Evolutionary conservation across 2,888 invertebrate species (phyloP).

Genomic region (Cheilosia soror): DNA sequence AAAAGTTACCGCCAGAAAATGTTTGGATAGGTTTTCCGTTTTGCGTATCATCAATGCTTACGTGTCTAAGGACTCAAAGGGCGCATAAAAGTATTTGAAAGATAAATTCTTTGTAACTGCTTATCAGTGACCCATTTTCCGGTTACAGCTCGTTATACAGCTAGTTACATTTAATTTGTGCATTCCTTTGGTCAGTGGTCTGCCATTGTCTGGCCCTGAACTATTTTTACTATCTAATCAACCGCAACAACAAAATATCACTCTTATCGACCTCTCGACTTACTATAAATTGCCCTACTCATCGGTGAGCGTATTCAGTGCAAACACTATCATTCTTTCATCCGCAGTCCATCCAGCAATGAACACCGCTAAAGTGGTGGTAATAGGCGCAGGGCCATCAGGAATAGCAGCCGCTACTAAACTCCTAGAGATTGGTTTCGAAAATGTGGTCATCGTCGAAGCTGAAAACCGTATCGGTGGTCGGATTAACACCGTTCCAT

Average conservation of each 20-base stretch:
- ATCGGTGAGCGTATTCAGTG: background rate
- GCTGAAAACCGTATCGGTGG: conserved; percentile 88
- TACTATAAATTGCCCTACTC: background rate
- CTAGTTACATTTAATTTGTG: background rate
- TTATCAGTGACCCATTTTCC: background rate
- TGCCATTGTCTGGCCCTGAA: background rate
- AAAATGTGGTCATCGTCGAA: conserved; percentile 86
- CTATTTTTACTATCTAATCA: background rate
- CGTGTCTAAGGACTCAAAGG: background rate
- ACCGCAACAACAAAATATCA: background rate
- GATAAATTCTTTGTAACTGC: too few species aligned
- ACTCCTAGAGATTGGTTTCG: conserved; percentile 83
- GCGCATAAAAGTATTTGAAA: background rate
- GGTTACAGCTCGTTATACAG: background rate
- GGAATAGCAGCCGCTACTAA: conserved; percentile 83
- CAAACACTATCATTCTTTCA: background rate
- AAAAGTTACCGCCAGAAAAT: too few species aligned
- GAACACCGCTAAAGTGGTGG: conserved; percentile 80
- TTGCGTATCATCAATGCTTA: too few species aligned
- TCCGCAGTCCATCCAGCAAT: conserved; percentile 36
- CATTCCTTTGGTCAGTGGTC: background rate
- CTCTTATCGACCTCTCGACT: background rate
- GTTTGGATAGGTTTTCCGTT: too few species aligned
- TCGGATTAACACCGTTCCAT: conserved; percentile 85
- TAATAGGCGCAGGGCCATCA: conserved; percentile 83